Evolutionary conservation across 35 echinoderm and acorn worm genomes (phyloP).

Genomic region (Strongylocentrotus purpuratus): DNA sequence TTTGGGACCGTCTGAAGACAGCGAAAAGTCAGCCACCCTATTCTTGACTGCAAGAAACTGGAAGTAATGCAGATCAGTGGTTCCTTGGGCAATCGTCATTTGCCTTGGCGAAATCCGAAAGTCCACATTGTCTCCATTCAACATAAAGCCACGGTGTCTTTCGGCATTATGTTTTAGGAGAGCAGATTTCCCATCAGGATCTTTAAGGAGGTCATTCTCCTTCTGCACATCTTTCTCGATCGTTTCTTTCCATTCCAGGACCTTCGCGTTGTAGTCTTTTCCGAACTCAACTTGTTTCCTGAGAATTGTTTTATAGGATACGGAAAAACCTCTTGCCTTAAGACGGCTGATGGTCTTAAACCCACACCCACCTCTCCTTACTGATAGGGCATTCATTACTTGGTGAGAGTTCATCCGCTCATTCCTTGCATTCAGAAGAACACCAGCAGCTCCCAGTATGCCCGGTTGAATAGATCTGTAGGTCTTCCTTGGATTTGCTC

Average conservation of each 20-base stretch:
- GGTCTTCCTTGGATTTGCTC: not conserved
- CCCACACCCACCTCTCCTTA: constrained; percentile 45
- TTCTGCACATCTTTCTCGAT: not conserved
- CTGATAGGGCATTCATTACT: constrained; percentile 57
- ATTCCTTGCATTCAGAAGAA: constrained; percentile 54
- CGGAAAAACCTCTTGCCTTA: constrained; percentile 16
- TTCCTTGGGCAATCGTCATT: not conserved
- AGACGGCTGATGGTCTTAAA: constrained; percentile 7
- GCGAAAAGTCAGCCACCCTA: not conserved
- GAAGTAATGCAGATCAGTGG: constrained; percentile 7
- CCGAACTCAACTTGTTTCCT: not conserved
- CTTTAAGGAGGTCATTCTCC: not conserved
- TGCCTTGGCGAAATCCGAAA: constrained; percentile 50
- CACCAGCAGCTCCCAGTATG: constrained; percentile 57
- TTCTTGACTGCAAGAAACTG: constrained; percentile 59
- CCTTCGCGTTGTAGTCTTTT: constrained; percentile 3
- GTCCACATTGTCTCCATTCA: constrained; percentile 76
- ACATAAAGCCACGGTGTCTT: constrained; percentile 3
- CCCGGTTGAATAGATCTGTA: constrained; percentile 20
- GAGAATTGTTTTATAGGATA: constrained; percentile 39
- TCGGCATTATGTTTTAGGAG: not conserved
- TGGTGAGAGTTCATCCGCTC: constrained; percentile 56
- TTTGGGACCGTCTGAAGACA: constrained; percentile 10
- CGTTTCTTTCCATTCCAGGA: not conserved
- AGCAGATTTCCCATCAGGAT: not conserved